Base-by-base conservation (phyloP, 1,140 invertebrate genomes). In the Aporrectodea caliginosa region DNA sequence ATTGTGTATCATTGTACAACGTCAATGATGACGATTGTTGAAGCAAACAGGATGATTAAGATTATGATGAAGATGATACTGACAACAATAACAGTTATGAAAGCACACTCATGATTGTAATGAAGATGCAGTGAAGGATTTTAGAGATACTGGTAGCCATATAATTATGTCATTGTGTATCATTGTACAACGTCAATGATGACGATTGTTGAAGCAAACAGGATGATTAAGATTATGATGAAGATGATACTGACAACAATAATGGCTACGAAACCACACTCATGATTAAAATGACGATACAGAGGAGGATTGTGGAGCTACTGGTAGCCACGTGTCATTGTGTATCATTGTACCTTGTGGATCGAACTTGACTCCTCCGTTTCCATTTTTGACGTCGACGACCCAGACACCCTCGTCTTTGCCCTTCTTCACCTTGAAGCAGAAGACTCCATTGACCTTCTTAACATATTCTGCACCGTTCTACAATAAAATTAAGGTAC, bases 321-420 rank as follows among this genome's bases (percentile, higher is more conserved):
- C n/a, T n/a, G n/a, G n/a, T n/a, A n/a, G n/a, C n/a, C n/a, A n/a
- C n/a, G n/a, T n/a, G n/a, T n/a, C n/a, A n/a, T n/a, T n/a, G n/a
- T n/a, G n/a, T n/a, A n/a, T n/a, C n/a, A n/a, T n/a, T n/a, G n/a
- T 58, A 88, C 86, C 89, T 88, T 91, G 92, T 75, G 94, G 92
- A 84, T 93, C 93, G 81, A 92, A 95, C 69, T 92, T 91, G 14
- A 97, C 92, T 82, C 90, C 92, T 30, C 95, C 96, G 87, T 92
- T 95, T 69, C 94, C 95, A 83, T 91, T 92, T 88, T 95, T 97
- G 1, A 92, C 93, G 89, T 97, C 93, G 2, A 97, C 93, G 16
- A 97, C 90, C 95, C 95, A 98, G 83, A 92, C 93, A 0, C 92
- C 95, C 84, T 93, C 92, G 58, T 91, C 89, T 0, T 94, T 94